Base-by-base conservation (phyloP, 92 coral and sea anemone species). In the Muricea muricata region DNA sequence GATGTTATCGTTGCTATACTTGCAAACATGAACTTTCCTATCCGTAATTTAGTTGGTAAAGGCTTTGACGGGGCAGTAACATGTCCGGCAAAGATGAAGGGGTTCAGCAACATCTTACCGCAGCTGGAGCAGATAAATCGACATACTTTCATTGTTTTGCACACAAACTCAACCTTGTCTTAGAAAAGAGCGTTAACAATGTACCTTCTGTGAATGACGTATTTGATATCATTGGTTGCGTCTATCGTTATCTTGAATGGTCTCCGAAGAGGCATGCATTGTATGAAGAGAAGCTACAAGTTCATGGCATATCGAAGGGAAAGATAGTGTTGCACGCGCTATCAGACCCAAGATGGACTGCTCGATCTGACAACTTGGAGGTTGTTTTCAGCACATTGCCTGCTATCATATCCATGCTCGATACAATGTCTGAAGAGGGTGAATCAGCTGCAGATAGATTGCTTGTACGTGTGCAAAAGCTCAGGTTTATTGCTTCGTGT, bases 141-240 rank as follows among this genome's bases (percentile, higher is more conserved):
- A 21, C 50, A 6, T 75, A 75, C 28, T 75, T 75, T 24, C 80
- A 45, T 47, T 75, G 80, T 29, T 75, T 75, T 75, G 80, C 80
- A 0, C 80, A 75, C 29, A 75, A 65, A n/a, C 63, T 75, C 9
- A 75, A 75, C n/a, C 46, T 75, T 29, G 80, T 75, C 3, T 24
- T 75, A 8, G 80, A 75, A 29, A 47, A 73, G 3, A 75, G 80
- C 63, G 80, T 75, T 20, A 37, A 75, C 46, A 75, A 21, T 21
- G 65, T 75, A 3, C 35, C 63, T 75, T 21, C 80, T 47, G 80
- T 75, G 1, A 24, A 24, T 47, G 80, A n/a, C 13, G 28, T 75
- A 5, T 75, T 75, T 42, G 80, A 75, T 18, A 75, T 31, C 2
- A 75, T 75, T 50, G 80, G 80, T 23, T 33, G 40, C 34, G 26